phyloP scores from a whole-genome alignment of 2,888 invertebrate species.

The Aphodius sticticus region DNA sequence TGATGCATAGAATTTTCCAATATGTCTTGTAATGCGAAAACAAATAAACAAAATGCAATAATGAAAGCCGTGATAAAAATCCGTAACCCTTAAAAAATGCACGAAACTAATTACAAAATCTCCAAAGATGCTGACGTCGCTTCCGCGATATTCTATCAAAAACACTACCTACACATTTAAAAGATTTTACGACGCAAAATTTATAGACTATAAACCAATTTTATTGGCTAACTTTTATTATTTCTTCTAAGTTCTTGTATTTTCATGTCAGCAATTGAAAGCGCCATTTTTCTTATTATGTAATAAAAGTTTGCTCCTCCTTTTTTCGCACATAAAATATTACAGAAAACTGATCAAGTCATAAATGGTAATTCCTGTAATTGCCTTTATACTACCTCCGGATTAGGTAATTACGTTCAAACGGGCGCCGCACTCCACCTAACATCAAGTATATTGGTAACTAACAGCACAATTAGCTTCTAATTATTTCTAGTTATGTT shows the following conservation, averaged over 20 bases:
- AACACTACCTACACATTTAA: conserved; percentile 53
- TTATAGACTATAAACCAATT: conserved; percentile 60
- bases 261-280: conserved; percentile 61
- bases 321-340: conserved; percentile 48
- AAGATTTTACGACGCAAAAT: conserved; percentile 58
- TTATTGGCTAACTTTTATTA: conserved; percentile 60
- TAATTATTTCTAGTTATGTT: too few relatives aligned
- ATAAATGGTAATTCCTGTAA: conserved; percentile 55
- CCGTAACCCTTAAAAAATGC: background rate
- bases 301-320: conserved; percentile 57
- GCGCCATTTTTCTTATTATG: conserved; percentile 57
- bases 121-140: conserved; percentile 50
- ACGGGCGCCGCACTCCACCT: too few relatives aligned
- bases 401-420: too few relatives aligned
- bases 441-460: too few relatives aligned
- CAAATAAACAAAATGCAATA: too few relatives aligned
- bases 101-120: conserved; percentile 35
- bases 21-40: too few relatives aligned
- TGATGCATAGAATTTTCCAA: too few relatives aligned
- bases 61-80: too few relatives aligned
- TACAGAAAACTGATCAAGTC: conserved; percentile 53
- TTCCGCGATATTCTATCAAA: conserved; percentile 54
- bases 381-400: conserved; percentile 46
- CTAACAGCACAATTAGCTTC: too few relatives aligned
- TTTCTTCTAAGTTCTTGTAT: conserved; percentile 59